Evolutionary conservation across 1,140 invertebrate genomes (phyloP), one percentile per base, ranked within the genome.

Genomic region (Bombyx mori): DNA sequence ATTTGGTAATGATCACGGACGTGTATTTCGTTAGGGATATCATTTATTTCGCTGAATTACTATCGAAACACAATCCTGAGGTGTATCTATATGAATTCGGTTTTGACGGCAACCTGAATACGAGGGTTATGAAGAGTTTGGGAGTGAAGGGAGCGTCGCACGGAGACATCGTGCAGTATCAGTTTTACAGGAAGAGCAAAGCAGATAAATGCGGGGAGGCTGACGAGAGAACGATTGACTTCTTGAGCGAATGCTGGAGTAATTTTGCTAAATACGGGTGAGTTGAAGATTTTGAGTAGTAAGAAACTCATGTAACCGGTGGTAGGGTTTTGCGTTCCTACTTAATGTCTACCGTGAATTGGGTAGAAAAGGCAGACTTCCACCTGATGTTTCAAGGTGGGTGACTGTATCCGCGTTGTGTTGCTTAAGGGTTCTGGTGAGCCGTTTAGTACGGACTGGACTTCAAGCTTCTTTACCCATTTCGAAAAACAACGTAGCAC

Each of bases 181-280:
- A 92, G 10, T 93, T 92, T 57, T 87, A 88, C 73, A 76, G 89
- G 54, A 79, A 86, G 3, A 74, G 49, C 44, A 83, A 87, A 57
- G 71, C 79, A 8, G 67, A 80, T 10, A 69, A 69, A 49, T 74
- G 71, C 26, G 65, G 52, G 4, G 74, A 79, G 2, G 78, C 72
- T 43, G 71, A 84, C 59, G 68, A 76, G 50, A 63, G 66, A 43
- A 69, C 85, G 18, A 60, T 74, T 6, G 50, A 69, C 49, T 65
- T 63, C n/a, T 75, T 94, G 62, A 90, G 90, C 0, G 85, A 80
- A n/a, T 64, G 91, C 7, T 94, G 92, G 92, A 88, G 89, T 3
- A 93, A 93, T 77, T 95, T 95, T 67, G 92, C 92, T 0, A 89
- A 84, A 69, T 88, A 82, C 54, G 91, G 92, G 93, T 94, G 78